Base-by-base conservation (phyloP, 2,888 invertebrate species). In the Diarsia rubi region DNA sequence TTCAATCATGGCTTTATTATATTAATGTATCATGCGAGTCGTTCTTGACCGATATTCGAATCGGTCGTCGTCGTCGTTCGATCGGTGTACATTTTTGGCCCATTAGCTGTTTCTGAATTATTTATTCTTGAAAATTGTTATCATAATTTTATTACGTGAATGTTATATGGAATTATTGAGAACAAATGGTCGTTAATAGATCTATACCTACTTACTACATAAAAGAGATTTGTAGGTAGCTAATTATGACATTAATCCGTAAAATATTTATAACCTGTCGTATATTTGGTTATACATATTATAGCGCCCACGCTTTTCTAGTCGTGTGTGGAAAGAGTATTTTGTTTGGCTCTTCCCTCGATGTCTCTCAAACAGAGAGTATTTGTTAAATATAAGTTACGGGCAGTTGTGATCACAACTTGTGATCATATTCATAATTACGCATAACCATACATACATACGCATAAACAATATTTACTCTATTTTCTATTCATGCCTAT, bases 161-260 rank as follows among this genome's bases (percentile, higher is more conserved):
- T 49, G 37, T 14, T 16, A 57, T 24, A 5, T 52, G n/a, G 24
- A 66, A 19, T 45, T 62, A 21, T 52, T 45, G 14, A 54, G 45
- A 54, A 21, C 57, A 74, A 73, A 19, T 21, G 1, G 0, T 59
- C 19, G 27, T 19, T 57, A 57, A 57, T 16, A 27, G 19, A 3
- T 19, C n/a, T n/a, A n/a, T n/a, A n/a, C n/a, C n/a, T n/a, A 19
- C 14, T n/a, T 62, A n/a, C 14, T 42, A 14, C 11, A 1, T 62
- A 42, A n/a, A n/a, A 60, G 37, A n/a, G 5, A 6, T 60, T 60
- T 73, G 68, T 83, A 83, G 78, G 75, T 80, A 78, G n/a, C n/a
- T n/a, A 80, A 84, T 67, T 82, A 85, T n/a, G 80, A 85, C 44
- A 77, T 85, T 52, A 75, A 70, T 75, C 77, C 67, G 79, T 85